Evolutionary conservation across 2,113 vertebrate genomes (phyloP).

Genomic region (Conger conger): DNA sequence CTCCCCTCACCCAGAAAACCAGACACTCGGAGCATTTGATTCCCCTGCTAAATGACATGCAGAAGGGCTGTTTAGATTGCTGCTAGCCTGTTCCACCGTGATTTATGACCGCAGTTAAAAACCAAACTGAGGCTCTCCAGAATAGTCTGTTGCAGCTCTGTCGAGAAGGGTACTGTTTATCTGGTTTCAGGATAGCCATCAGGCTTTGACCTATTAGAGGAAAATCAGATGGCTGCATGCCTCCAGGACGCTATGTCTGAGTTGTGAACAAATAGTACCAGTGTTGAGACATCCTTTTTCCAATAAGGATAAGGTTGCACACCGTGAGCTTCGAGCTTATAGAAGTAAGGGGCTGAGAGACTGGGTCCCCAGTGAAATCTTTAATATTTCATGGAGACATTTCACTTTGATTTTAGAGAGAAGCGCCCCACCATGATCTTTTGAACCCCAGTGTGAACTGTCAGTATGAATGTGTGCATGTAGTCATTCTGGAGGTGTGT

Average conservation of each 20-base stretch:
- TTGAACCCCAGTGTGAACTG: background rate
- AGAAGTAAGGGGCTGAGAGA: background rate
- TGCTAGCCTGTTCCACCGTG: background rate
- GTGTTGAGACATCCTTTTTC: background rate
- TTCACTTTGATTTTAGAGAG: no score
- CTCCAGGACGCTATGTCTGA: background rate
- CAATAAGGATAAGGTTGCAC: background rate
- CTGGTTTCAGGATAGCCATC: background rate
- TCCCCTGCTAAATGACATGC: background rate
- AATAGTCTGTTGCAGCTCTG: background rate
- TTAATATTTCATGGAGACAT: background rate
- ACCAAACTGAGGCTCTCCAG: background rate
- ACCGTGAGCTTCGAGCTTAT: background rate
- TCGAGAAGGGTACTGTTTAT: background rate
- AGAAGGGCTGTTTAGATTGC: constrained; percentile 8
- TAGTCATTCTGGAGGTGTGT: background rate
- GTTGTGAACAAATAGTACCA: background rate
- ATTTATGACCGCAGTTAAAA: background rate
- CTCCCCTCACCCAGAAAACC: background rate
- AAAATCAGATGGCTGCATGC: background rate
- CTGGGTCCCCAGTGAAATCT: background rate
- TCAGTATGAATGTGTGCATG: background rate
- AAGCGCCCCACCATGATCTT: no score
- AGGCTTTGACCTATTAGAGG: background rate
- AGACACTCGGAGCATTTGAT: background rate